Evolutionary conservation across 2,888 invertebrate genomes (phyloP).

Genomic region (Busseola fusca): DNA sequence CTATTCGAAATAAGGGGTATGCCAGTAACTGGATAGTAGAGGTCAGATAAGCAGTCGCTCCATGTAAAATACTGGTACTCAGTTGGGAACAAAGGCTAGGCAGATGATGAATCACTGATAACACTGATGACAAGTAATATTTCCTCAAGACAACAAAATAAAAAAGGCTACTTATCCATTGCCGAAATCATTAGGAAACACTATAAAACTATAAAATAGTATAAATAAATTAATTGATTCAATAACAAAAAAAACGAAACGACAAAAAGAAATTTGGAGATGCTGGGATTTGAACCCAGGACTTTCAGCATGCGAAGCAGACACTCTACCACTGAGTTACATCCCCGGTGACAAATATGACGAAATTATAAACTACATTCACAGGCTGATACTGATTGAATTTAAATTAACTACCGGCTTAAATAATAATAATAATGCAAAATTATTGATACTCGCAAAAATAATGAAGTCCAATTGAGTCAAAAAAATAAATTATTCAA

Average conservation of each 20-base stretch:
- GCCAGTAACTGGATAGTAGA: no score
- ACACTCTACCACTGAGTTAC: slow-evolving; percentile 90
- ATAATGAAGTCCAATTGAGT: not conserved
- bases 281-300: slow-evolving; percentile 91
- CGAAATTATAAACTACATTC: slow-evolving; percentile 61
- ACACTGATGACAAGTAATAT: no score
- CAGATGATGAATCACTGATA: no score
- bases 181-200: no score
- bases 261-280: slow-evolving; percentile 79
- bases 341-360: slow-evolving; percentile 66
- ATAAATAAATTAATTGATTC: no score
- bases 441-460: not conserved
- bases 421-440: not conserved
- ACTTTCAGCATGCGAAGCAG: slow-evolving; percentile 92
- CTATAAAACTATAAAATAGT: not conserved
- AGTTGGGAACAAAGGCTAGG: no score
- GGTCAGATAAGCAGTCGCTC: no score
- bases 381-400: not conserved
- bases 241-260: not conserved
- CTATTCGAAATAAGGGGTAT: no score
- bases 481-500: not conserved
- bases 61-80: no score
- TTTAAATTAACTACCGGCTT: not conserved
- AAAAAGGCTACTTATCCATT: not conserved
- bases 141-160: no score